Conservation (phyloP, 2,888 invertebrate species). For the Sarcophaga caerulescens region DNA sequence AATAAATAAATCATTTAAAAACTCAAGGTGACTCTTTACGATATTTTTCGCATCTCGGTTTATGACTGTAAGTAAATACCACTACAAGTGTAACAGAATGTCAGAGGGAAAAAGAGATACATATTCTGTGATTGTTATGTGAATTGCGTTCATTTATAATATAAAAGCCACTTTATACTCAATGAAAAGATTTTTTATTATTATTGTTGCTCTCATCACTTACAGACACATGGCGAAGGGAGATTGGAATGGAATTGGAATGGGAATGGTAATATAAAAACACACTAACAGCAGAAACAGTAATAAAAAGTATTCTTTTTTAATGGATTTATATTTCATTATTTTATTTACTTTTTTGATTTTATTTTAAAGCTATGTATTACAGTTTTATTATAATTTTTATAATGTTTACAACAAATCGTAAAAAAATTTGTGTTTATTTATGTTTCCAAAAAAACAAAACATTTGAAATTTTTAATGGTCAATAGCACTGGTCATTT, state of each 20-base stretch:
- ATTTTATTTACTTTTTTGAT: slow-evolving; percentile 18
- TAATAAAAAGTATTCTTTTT: too few relatives aligned
- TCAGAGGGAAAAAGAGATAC: background rate
- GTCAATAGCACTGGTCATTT: too few relatives aligned
- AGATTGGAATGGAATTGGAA: too few relatives aligned
- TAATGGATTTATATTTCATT: too few relatives aligned
- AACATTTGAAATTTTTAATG: too few relatives aligned
- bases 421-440: too few relatives aligned
- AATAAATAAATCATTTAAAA: slow-evolving; percentile 59
- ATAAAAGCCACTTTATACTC: slow-evolving; percentile 14
- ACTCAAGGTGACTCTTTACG: slow-evolving; percentile 59
- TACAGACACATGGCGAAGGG: too few relatives aligned
- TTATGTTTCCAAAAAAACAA: too few relatives aligned
- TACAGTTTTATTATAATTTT: background rate
- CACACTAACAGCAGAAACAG: too few relatives aligned
- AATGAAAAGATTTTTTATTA: slow-evolving; percentile 38
- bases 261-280: too few relatives aligned
- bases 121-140: background rate
- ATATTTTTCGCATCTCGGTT: background rate
- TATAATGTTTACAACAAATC: background rate
- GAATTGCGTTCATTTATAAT: slow-evolving; percentile 25
- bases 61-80: background rate
- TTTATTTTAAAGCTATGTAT: slow-evolving; percentile 7
- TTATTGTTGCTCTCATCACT: background rate
- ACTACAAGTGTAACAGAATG: background rate